A percentile compares a stretch with the other conserved stretches of the same genome.
Evolutionary conservation across 2,888 invertebrate genomes (phyloP).

Genomic region (Polyommatus icarus): DNA sequence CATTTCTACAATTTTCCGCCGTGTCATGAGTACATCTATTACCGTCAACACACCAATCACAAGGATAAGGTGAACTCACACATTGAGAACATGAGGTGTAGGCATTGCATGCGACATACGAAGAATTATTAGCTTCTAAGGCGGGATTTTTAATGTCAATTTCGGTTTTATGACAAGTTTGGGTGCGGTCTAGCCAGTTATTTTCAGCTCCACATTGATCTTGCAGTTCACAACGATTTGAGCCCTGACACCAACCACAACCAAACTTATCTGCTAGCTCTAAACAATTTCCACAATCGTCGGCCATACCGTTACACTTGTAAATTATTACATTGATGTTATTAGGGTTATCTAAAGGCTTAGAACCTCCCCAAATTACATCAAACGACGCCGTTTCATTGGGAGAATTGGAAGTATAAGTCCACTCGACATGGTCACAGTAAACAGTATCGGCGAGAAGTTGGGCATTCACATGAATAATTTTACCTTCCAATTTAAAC

Average conservation of each 20-base stretch:
- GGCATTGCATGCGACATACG: slow-evolving; percentile 98
- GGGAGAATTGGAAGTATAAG: slow-evolving; percentile 93
- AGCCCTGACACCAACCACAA: slow-evolving; percentile 98
- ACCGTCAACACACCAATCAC: slow-evolving; percentile 99
- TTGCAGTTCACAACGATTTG: too few species aligned
- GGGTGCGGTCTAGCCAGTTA: too few species aligned
- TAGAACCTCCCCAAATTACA: slow-evolving; percentile 97
- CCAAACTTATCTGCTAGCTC: slow-evolving; percentile 94
- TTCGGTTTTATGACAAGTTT: slow-evolving; percentile 97
- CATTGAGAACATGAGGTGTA: slow-evolving; percentile 98
- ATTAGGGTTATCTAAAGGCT: slow-evolving; percentile 97
- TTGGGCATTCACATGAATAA: slow-evolving; percentile 94
- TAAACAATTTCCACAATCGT: too few species aligned
- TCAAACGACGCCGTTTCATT: slow-evolving; percentile 97
- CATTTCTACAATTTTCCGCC: slow-evolving; percentile 96
- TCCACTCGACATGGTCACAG: slow-evolving; percentile 95
- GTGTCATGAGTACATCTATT: slow-evolving; percentile 97
- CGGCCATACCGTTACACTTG: too few species aligned
- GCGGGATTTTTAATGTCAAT: slow-evolving; percentile 87
- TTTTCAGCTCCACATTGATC: too few species aligned
- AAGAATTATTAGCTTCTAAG: slow-evolving; percentile 98
- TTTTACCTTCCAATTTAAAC: slow-evolving; percentile 96
- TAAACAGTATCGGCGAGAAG: slow-evolving; percentile 95
- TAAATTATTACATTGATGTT: slow-evolving; percentile 97
- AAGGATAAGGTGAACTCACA: slow-evolving; percentile 97